These are phyloP conservation scores for Dynastes hyllus DNA, from an alignment of 2,888 invertebrate genomes.

Conservation along the genomic window DNA sequence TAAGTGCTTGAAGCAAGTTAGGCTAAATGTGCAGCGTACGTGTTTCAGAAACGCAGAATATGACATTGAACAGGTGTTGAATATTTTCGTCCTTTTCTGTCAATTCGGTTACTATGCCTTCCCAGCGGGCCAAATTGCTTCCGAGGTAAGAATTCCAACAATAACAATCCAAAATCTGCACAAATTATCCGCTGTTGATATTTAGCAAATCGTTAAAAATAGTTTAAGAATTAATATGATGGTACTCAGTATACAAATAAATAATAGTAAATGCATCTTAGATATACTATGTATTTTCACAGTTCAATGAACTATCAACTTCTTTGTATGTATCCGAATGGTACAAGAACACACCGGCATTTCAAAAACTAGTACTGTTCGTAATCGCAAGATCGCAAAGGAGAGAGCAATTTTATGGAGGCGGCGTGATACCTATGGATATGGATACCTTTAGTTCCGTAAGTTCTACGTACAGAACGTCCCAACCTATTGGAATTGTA, in stretches of 20 bases:
- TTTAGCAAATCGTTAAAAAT: too few relatives aligned
- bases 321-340: conserved; percentile 13
- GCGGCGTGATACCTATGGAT: not conserved
- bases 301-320: not conserved
- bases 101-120: not conserved
- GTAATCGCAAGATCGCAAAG: conserved; percentile 1
- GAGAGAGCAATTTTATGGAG: not conserved
- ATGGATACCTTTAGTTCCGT: conserved; percentile 13
- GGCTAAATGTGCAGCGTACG: not conserved
- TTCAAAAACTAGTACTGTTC: not conserved
- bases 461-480: not conserved
- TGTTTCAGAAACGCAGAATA: not conserved
- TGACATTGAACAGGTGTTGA: not conserved
- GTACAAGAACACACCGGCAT: not conserved
- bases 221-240: too few relatives aligned
- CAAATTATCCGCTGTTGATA: not conserved
- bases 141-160: not conserved
- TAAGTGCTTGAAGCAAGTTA: not conserved
- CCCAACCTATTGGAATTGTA: too few relatives aligned
- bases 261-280: too few relatives aligned
- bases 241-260: too few relatives aligned
- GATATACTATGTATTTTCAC: too few relatives aligned
- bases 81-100: conserved; percentile 3
- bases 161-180: not conserved
- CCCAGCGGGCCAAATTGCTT: not conserved